These are phyloP conservation scores for Meiosimyza decipiens DNA, from an alignment of 2,888 invertebrate species.

Conservation along the genomic window DNA sequence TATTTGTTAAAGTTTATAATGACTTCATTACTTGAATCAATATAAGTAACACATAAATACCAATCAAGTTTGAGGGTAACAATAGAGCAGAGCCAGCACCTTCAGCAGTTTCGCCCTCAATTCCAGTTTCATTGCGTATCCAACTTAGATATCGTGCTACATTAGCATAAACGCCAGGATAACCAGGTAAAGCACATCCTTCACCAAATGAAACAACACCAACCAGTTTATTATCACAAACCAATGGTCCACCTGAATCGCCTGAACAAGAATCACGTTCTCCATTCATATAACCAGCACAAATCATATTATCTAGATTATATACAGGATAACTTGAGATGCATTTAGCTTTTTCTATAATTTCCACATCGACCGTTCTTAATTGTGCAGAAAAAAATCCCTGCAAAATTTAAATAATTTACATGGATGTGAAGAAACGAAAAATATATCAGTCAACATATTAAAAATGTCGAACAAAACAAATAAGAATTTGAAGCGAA, in stretches of 20 bases:
- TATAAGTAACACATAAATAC: too few relatives aligned
- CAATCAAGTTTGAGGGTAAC: too few relatives aligned
- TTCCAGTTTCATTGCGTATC: conserved; percentile 26
- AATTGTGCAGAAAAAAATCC: conserved; percentile 49
- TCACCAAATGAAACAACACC: conserved; percentile 89
- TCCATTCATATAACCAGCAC: conserved; percentile 80
- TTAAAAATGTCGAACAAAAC: too few relatives aligned
- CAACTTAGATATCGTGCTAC: conserved; percentile 65
- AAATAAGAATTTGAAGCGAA: too few relatives aligned
- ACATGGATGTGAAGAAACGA: neutral
- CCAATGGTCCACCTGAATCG: conserved; percentile 86
- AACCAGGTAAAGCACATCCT: conserved; percentile 76
- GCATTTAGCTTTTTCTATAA: conserved; percentile 51
- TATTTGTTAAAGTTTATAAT: too few relatives aligned
- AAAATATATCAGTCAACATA: neutral
- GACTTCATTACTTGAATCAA: neutral
- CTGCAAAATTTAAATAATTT: conserved; percentile 22
- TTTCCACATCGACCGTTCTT: conserved; percentile 56
- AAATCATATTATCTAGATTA: conserved; percentile 76
- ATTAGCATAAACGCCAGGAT: conserved; percentile 82
- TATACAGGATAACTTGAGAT: conserved; percentile 58
- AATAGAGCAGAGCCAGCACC: conserved; percentile 22
- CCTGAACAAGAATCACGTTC: conserved; percentile 86
- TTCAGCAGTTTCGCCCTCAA: neutral
- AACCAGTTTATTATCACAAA: conserved; percentile 72